Evolutionary conservation across 2,797 vertebrate genomes (phyloP), one percentile per base, ranked within the genome.

Genomic region (Acipenser transmontanus): DNA sequence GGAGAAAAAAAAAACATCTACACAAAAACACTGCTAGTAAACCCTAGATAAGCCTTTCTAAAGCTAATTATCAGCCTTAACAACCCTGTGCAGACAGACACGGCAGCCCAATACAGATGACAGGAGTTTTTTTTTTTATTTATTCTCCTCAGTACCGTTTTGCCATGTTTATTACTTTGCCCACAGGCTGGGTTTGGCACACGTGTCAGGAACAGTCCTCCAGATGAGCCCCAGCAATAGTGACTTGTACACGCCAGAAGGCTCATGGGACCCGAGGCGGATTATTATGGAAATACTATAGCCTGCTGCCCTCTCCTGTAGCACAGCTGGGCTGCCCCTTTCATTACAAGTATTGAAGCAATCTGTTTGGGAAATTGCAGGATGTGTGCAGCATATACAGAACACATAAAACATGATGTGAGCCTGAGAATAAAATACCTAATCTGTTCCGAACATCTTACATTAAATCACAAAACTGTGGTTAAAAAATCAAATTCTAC

Each of bases 271-370:
- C 89, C 73, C 86, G 83, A 90, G 87, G 91, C 89, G 79, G 92
- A 93, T 94, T 95, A 96, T 97, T 98, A 98, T 98, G 96, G 93
- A 95, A 98, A 98, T 98, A 93, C 94, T 92, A 89, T 91, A 93
- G 91, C 91, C 92, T 93, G 90, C 90, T 94, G 92, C 90, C 93
- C 92, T 91, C 80, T 93, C 84, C 83, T 84, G 48, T 89, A 88
- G 87, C 87, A 89, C 90, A 97, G 95, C 96, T 97, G 95, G 94
- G 92, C 89, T 88, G 91, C 88, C 82, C 91, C 92, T 93, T 90
- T 96, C 92, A 95, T 97, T 95, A 93, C 94, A 94, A 93, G 93
- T 94, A 95, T 95, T 96, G 94, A 93, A 91, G 93, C 95, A 96
- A 97, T 97, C 94, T 96, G 94, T 98, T 96, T 94, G 92, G 90